Conservation (phyloP, 1,140 invertebrate species). For the Acromyrmex echinatior region DNA sequence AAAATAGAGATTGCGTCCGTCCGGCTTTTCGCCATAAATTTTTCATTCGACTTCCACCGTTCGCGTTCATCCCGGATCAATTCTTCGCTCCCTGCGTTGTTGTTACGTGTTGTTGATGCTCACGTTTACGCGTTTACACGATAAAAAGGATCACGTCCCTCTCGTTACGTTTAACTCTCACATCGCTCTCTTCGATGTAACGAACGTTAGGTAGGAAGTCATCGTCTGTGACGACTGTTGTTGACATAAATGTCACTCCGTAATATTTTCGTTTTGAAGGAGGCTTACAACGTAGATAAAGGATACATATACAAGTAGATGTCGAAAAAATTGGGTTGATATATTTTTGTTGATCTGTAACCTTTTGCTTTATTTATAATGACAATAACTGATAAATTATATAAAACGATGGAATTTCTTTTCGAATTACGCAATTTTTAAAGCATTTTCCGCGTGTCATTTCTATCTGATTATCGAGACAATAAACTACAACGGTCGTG, state of each 20-base stretch:
- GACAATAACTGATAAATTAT: background rate
- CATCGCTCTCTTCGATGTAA: background rate
- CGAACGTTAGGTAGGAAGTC: background rate
- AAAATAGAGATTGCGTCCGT: conserved; percentile 29
- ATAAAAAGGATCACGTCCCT: conserved; percentile 8
- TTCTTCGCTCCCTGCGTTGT: background rate
- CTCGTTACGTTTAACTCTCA: background rate
- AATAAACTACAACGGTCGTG: background rate
- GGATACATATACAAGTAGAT: background rate
- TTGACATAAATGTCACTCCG: conserved; percentile 19
- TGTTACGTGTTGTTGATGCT: conserved; percentile 1
- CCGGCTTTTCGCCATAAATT: conserved; percentile 43
- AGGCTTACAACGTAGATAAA: background rate
- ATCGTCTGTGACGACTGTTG: background rate
- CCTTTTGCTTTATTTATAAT: background rate
- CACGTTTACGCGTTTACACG: conserved; percentile 24
- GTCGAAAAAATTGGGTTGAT: too few relatives aligned
- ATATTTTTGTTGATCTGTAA: background rate
- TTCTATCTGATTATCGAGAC: conserved; percentile 5
- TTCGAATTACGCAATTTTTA: background rate
- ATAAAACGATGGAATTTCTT: background rate
- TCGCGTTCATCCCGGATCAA: conserved; percentile 27
- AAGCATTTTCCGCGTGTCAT: background rate
- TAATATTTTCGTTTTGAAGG: background rate
- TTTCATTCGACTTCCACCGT: conserved; percentile 40